Evolutionary conservation across 92 coral and sea anemone species (phyloP).

Genomic region (Blastomussa wellsi): DNA sequence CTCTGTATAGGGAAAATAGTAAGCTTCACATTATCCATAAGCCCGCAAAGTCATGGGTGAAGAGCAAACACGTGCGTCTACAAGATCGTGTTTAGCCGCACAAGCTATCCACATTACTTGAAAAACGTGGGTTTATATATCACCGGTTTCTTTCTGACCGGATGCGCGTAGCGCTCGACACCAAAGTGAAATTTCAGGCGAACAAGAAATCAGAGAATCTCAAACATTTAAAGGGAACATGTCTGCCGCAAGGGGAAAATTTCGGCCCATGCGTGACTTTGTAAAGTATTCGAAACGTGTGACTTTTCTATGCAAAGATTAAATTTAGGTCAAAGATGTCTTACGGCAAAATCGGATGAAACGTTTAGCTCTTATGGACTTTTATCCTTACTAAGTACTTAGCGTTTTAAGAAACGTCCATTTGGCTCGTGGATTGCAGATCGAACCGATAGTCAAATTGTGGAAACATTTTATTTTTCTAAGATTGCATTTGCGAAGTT

Average conservation of each 20-base stretch:
- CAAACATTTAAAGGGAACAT: neutral
- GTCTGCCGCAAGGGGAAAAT: neutral
- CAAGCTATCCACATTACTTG: neutral
- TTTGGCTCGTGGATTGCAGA: neutral
- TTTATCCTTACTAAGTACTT: slow-evolving; percentile 20
- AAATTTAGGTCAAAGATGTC: slow-evolving; percentile 1
- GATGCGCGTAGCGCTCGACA: slow-evolving; percentile 5
- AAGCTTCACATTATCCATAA: neutral
- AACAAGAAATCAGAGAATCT: neutral
- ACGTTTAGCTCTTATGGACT: slow-evolving; percentile 13
- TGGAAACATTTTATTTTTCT: neutral
- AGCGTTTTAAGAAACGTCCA: slow-evolving; percentile 11
- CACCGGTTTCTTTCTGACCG: slow-evolving; percentile 2
- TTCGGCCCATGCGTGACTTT: slow-evolving; percentile 16
- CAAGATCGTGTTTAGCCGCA: neutral
- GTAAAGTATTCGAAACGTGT: slow-evolving; percentile 10
- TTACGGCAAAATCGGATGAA: slow-evolving; percentile 27
- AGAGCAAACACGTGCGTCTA: neutral
- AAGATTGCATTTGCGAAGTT: neutral
- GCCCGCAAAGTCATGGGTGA: neutral
- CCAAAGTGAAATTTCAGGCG: neutral
- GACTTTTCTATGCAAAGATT: neutral
- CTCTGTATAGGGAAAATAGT: neutral
- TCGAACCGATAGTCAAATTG: neutral
- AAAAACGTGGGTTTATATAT: neutral